phyloP scores from a whole-genome alignment of 2,113 vertebrate genomes.

The Sinocyclocheilus rhinocerous region DNA sequence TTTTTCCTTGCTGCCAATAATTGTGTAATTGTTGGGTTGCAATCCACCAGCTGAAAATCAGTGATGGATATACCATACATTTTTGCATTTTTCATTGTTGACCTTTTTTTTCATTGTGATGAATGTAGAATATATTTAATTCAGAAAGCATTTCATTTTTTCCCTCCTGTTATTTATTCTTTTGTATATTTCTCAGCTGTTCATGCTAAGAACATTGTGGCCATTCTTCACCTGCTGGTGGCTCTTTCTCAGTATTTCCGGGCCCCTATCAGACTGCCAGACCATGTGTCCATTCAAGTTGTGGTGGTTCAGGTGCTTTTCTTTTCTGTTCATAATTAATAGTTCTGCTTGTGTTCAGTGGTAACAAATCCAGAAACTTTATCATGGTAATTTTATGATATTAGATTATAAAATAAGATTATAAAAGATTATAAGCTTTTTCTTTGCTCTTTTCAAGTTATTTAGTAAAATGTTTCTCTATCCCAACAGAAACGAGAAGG shows the following conservation, averaged over 20 bases:
- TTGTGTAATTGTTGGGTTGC: not conserved
- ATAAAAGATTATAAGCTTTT: not conserved
- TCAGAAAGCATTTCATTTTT: not conserved
- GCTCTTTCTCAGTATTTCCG: constrained; percentile 94
- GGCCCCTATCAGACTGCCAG: constrained; percentile 93
- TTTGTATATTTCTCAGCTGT: constrained; percentile 77
- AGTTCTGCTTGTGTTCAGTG: not conserved
- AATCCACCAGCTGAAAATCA: not conserved
- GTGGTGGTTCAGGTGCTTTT: constrained; percentile 92
- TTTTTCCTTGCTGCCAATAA: too few species aligned
- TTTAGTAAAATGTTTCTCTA: constrained; percentile 45
- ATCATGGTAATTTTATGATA: not conserved
- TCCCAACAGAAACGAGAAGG: constrained; percentile 91
- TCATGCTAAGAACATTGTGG: constrained; percentile 93
- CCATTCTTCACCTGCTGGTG: constrained; percentile 94
- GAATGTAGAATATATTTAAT: not conserved
- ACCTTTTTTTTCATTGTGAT: not conserved
- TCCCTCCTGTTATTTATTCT: not conserved
- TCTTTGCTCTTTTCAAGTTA: not conserved
- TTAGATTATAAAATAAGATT: too few species aligned
- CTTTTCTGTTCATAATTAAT: constrained; percentile 33
- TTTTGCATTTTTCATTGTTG: not conserved
- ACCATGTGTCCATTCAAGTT: constrained; percentile 95
- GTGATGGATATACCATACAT: not conserved
- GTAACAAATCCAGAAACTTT: not conserved